phyloP scores from a whole-genome alignment of 1,140 invertebrate species.

The Saccostrea echinata region DNA sequence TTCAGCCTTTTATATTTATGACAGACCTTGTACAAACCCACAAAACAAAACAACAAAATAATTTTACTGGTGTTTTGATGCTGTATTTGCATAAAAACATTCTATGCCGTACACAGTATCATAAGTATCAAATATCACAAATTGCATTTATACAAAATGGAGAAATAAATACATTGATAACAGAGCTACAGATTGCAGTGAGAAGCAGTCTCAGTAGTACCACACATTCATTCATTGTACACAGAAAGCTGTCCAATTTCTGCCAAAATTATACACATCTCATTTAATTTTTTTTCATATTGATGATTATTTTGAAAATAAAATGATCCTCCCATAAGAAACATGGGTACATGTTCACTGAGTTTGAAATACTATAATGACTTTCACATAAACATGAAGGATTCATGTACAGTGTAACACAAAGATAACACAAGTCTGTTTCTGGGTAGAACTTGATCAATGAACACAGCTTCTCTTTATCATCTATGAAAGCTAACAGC shows the following conservation, averaged over 20 bases:
- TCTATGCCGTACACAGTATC: constrained; percentile 51
- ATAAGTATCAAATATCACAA: constrained; percentile 56
- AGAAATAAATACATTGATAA: constrained; percentile 52
- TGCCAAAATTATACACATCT: no score
- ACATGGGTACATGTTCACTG: no score
- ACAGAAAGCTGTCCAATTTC: not conserved
- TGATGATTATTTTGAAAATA: no score
- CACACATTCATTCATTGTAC: constrained; percentile 35
- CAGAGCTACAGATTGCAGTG: constrained; percentile 29
- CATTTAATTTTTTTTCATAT: no score
- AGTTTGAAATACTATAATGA: no score
- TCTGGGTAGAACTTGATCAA: not conserved
- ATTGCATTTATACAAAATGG: constrained; percentile 47
- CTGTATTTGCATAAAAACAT: constrained; percentile 55
- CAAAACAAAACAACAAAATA: not conserved
- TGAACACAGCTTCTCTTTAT: not conserved
- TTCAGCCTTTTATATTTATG: no score
- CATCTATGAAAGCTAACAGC: not conserved
- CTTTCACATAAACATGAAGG: no score
- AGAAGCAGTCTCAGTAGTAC: constrained; percentile 9
- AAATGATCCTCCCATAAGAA: no score
- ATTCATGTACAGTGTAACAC: no score
- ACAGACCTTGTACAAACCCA: no score
- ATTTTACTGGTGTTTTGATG: constrained; percentile 16
- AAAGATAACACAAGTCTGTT: not conserved